Conservation (phyloP, 2,797 vertebrate genomes). For the Gallinago nigripennis region DNA sequence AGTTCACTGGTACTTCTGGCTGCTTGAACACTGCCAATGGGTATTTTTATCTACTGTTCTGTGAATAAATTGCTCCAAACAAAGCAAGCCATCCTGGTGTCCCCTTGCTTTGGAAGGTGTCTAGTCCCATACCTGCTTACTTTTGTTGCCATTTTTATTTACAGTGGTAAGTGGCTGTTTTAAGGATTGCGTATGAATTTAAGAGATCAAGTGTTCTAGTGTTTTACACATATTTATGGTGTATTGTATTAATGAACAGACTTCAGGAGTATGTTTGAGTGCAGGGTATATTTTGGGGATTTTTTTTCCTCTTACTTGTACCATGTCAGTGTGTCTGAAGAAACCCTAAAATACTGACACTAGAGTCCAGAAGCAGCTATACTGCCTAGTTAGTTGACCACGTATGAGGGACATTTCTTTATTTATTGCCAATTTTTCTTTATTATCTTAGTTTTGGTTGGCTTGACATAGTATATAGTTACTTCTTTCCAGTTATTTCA, state of each 20-base stretch:
- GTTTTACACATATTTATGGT: background rate
- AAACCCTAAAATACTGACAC: background rate
- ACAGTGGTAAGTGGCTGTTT: background rate
- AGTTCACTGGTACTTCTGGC: background rate
- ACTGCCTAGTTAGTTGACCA: background rate
- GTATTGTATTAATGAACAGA: background rate
- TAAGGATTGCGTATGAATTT: background rate
- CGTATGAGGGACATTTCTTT: background rate
- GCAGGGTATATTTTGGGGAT: background rate
- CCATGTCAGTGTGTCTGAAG: background rate
- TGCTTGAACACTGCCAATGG: background rate
- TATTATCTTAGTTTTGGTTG: constrained; percentile 40
- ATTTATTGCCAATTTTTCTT: constrained; percentile 1
- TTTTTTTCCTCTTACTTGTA: background rate
- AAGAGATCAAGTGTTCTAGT: background rate
- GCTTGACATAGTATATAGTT: background rate
- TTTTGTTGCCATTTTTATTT: background rate
- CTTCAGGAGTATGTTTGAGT: background rate
- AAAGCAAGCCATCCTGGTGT: background rate
- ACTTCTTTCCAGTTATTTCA: constrained; percentile 18
- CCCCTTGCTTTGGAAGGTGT: background rate
- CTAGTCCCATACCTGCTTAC: background rate
- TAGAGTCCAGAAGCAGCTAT: background rate
- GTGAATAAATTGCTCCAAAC: background rate
- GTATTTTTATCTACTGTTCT: background rate